Conservation (phyloP, 2,888 invertebrate species). For the Odontocolon sp. region DNA sequence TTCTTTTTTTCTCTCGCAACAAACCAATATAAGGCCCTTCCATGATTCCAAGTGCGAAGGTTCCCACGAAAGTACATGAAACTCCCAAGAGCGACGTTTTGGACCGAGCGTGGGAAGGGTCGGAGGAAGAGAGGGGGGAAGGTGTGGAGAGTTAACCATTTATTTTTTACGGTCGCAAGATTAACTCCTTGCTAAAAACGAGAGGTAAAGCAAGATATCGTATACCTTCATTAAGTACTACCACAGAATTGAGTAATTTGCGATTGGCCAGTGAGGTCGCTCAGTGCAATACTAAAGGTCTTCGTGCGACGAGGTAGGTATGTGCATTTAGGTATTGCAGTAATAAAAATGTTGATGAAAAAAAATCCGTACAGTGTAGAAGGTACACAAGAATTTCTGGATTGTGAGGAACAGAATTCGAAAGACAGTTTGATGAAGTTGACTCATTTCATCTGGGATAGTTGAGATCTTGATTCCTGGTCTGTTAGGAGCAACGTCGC, state of each 20-base stretch:
- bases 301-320: not conserved
- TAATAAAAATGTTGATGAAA: not conserved
- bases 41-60: not conserved
- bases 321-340: no score
- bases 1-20: not conserved
- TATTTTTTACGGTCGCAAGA: conserved; percentile 56
- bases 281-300: conserved; percentile 12
- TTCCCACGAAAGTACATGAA: not conserved
- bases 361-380: no score
- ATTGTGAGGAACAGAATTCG: no score
- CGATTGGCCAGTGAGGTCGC: conserved; percentile 1
- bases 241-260: conserved; percentile 58
- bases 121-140: no score
- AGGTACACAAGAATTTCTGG: no score
- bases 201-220: not conserved
- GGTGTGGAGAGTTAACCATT: no score
- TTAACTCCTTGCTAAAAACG: conserved; percentile 41
- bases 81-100: conserved; percentile 14
- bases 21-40: not conserved
- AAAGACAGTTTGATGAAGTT: no score
- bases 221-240: conserved; percentile 49
- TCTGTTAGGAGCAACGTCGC: not conserved
- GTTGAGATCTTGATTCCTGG: no score
- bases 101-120: no score
- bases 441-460: no score